These are phyloP conservation scores for zebrafish (Danio rerio) DNA, from an alignment of 2,113 vertebrate species.

Conservation along the genomic window GRCz12tu NC_133179.1:26463001-26463500, in stretches of 20 bases:
- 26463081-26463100: no score
- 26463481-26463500: not conserved
- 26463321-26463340: not conserved
- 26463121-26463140: not conserved
- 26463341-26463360: not conserved
- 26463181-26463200: not conserved
- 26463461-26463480: not conserved
- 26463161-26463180: not conserved
- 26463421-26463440: not conserved
- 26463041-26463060: no score
- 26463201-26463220: not conserved
- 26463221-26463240: not conserved
- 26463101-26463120: no score
- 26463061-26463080: no score
- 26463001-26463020: no score
- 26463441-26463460: not conserved
- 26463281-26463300: not conserved
- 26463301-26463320: not conserved
- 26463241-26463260: no score
- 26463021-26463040: no score
- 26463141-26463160: not conserved
- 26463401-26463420: slow-evolving; percentile 26
- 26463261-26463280: no score
- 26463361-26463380: not conserved
- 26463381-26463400: slow-evolving; percentile 26